A percentile compares a stretch with the other conserved stretches of the same genome.
These are phyloP conservation scores for Ridgeia piscesae DNA, from an alignment of 1,140 invertebrate genomes.

Conservation along the genomic window DNA sequence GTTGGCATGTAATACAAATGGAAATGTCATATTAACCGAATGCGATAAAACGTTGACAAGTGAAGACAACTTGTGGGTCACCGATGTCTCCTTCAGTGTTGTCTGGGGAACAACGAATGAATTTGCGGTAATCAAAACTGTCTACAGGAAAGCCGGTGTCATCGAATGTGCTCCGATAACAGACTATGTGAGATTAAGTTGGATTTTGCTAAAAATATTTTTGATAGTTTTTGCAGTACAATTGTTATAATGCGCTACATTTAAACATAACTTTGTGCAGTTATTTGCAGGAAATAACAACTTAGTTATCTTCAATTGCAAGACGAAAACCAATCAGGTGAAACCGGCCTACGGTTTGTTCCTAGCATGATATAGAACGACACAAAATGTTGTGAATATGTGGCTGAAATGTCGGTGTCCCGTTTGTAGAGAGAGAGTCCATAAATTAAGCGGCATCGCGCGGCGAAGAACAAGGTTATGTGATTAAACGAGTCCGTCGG, in stretches of 20 bases:
- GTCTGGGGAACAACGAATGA: neutral
- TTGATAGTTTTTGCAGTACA: too few species aligned
- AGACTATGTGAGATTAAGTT: too few species aligned
- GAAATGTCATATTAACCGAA: neutral
- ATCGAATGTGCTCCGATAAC: too few species aligned
- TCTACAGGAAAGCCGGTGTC: too few species aligned
- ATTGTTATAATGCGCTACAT: too few species aligned
- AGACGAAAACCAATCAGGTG: too few species aligned
- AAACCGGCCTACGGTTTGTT: too few species aligned
- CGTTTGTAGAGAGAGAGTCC: neutral
- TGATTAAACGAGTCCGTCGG: neutral
- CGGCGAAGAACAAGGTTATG: neutral
- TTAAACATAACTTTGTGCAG: too few species aligned
- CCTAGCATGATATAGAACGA: neutral
- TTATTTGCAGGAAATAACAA: too few species aligned
- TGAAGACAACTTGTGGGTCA: neutral
- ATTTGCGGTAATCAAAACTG: neutral
- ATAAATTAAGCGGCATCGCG: neutral
- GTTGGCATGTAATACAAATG: neutral
- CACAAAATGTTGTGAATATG: neutral
- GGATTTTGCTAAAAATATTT: too few species aligned
- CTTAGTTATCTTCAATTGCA: too few species aligned
- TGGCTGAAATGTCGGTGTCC: neutral
- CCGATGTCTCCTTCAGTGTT: neutral
- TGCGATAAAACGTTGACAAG: neutral